Percentiles rank a stretch among this genome's conserved stretches.
These are phyloP conservation scores for Pantherophis vulpinus DNA, from an alignment of 2,797 vertebrate species.

Conservation along the genomic window DNA sequence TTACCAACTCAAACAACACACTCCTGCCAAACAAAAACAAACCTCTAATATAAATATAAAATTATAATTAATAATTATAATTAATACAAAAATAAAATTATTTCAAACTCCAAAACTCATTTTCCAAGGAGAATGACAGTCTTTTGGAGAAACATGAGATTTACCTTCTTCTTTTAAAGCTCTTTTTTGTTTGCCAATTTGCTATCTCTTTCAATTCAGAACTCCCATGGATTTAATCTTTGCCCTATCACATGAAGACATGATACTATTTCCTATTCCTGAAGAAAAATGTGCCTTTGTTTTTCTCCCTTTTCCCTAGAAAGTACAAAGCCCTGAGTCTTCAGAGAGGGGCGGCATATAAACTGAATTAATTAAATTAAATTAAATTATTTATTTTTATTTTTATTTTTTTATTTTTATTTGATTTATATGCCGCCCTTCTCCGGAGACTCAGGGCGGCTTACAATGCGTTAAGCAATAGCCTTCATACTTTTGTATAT, in stretches of 20 bases:
- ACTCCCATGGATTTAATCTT: not conserved
- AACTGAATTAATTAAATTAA: no score
- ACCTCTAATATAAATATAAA: not conserved
- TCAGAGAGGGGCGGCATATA: no score
- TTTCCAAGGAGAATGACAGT: not conserved
- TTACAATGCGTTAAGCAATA: no score
- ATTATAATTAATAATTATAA: not conserved
- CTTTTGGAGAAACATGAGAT: not conserved
- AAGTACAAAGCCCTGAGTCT: not conserved
- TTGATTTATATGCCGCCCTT: no score
- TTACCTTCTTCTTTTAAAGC: not conserved
- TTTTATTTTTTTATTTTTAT: no score
- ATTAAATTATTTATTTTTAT: no score
- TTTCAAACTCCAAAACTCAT: not conserved
- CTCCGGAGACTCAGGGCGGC: no score
- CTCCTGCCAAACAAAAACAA: constrained; percentile 5
- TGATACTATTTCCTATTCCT: not conserved
- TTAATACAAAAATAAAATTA: not conserved
- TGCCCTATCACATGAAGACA: not conserved
- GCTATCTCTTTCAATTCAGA: not conserved
- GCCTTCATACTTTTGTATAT: no score
- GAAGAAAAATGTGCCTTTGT: not conserved
- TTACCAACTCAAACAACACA: constrained; percentile 12
- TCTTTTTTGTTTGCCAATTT: not conserved
- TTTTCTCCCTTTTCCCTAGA: not conserved